These are phyloP conservation scores for Rhagoletis pomonella DNA, from an alignment of 1,140 invertebrate species.

Conservation along the genomic window DNA sequence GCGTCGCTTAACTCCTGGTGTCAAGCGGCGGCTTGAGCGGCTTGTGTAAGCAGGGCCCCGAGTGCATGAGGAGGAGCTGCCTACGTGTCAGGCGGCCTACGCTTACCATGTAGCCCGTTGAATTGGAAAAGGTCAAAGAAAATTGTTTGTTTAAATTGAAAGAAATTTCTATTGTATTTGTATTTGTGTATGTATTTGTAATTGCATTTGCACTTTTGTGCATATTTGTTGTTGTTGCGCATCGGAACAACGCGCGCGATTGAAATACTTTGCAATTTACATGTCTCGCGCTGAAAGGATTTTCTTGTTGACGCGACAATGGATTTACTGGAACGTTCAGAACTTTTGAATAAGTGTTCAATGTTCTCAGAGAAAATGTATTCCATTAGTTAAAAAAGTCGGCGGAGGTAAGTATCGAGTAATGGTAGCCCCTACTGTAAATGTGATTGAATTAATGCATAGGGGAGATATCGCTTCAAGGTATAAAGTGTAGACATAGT, in stretches of 20 bases:
- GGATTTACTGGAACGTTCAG: not conserved
- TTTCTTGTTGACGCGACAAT: conserved; percentile 10
- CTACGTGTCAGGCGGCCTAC: not conserved
- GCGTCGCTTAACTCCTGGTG: not conserved
- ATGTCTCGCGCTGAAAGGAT: conserved; percentile 27
- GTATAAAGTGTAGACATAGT: no score
- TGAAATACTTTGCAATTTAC: conserved; percentile 36
- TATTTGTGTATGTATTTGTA: no score
- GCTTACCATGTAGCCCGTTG: not conserved
- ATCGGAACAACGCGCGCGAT: no score
- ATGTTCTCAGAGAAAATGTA: not conserved
- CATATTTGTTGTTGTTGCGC: not conserved
- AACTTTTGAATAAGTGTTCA: not conserved
- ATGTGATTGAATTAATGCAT: conserved; percentile 1
- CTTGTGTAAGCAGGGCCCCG: not conserved
- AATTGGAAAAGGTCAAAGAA: conserved; percentile 33
- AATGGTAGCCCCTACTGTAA: not conserved
- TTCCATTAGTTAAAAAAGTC: conserved; percentile 25
- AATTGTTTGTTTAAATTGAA: conserved; percentile 17
- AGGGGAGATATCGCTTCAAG: no score
- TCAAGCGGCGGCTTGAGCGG: not conserved
- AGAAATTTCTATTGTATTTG: not conserved
- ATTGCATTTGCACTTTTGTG: not conserved
- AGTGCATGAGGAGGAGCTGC: not conserved
- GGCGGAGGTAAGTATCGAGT: not conserved